Evolutionary conservation across 2,113 vertebrate species (phyloP).

Genomic region (Megalops atlanticus): DNA sequence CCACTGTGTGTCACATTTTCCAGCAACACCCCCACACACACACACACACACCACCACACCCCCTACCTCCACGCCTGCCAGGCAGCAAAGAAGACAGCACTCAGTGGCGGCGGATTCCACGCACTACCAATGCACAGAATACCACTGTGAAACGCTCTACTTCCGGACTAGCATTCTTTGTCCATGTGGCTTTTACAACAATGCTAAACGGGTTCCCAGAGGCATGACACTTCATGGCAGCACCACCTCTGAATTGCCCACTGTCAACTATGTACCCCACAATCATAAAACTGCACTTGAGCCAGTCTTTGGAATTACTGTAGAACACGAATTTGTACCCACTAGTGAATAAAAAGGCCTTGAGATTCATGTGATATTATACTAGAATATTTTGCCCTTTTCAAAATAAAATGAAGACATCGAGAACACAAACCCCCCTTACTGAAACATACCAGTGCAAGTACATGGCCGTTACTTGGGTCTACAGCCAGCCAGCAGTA

Average conservation of each 20-base stretch:
- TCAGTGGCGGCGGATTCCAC: background rate
- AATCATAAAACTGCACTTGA: background rate
- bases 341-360: background rate
- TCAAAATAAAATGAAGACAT: too few relatives aligned
- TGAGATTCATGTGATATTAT: background rate
- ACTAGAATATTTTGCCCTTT: too few relatives aligned
- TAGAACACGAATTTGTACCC: background rate
- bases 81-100: background rate
- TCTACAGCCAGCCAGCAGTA: background rate
- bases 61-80: background rate
- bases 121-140: background rate
- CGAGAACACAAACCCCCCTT: too few relatives aligned
- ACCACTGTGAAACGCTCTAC: background rate
- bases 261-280: background rate
- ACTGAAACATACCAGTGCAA: background rate
- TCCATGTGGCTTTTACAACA: background rate
- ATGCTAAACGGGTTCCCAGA: background rate
- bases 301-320: background rate
- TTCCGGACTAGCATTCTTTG: background rate
- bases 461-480: background rate
- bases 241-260: background rate
- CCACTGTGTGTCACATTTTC: slow-evolving; percentile 28
- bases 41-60: too few relatives aligned
- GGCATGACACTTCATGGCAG: background rate
- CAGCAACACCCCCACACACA: background rate